Evolutionary conservation across 2,888 invertebrate genomes (phyloP), one percentile per base, ranked within the genome.

Genomic region (Acanthococcus lagerstroemiae): DNA sequence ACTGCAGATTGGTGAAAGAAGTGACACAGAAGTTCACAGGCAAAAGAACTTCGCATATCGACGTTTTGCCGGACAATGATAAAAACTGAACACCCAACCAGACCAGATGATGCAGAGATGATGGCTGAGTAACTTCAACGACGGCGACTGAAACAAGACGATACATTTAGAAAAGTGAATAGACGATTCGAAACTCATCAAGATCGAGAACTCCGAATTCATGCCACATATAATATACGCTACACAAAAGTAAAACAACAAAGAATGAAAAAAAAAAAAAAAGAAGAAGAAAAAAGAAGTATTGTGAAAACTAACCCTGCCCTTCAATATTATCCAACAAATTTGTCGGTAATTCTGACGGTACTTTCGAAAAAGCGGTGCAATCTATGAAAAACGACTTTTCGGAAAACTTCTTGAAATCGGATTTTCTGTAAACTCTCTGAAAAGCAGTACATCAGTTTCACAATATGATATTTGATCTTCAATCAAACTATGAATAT

Each of bases 21-120:
- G 65, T 67, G n/a, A 56, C 52, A 26, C 57, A 44, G 45, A 68
- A 69, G 1, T 68, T 65, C 44, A 66, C 25, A n/a, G 68, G 60
- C 22, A 68, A 65, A 9, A 66, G 50, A n/a, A 61, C 57, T 21
- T 66, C 54, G 2, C 63, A 57, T 15, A 57, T 63, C 22, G 65
- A 55, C 9, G 61, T 46, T 22, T 66, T 66, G 6, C 55, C 63
- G n/a, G 54, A 61, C 46, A 30, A 21, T 44, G 54, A 66, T 80
- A 81, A 70, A 79, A 81, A 72, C 44, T 86, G 86, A 9, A 89
- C 74, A 17, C 88, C 83, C 24, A 88, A 80, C 87, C 94, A 95
- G 12, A 91, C 84, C 75, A 90, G 84, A 74, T 89, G 86, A 73
- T 90, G 88, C 21, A 94, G 77, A 0, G 87, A 88, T 72, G 83